Evolutionary conservation across 2,888 invertebrate species (phyloP), one percentile per base, ranked within the genome.

Genomic region (Pristionchus entomophagus): DNA sequence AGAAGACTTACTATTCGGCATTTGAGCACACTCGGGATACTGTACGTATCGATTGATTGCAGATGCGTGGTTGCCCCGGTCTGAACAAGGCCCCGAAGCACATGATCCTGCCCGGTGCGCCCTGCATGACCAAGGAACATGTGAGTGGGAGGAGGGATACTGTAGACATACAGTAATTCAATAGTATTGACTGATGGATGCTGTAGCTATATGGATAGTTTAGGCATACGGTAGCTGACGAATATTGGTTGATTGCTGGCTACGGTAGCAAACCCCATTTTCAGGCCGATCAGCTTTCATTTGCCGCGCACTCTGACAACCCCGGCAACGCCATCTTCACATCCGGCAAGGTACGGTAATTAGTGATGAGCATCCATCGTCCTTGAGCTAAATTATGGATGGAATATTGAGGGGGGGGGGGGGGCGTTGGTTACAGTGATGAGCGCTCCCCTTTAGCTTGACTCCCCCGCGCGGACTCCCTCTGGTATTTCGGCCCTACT

Each of bases 51-150:
- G 8, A 56, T 59, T 38, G 26, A 14, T 84, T 84, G 19, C 53
- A 84, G 83, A 22, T 22, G 29, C 32, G 83, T 49, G 65, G 73
- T 32, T 85, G 85, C 49, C 85, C 85, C 53, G 26, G 77, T 22
- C 73, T 85, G n/a, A 8, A 19, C 5, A 41, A 73, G 53, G 85
- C 85, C 1, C 85, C 85, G 8, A 22, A 5, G 26, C n/a, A n/a
- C 41, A 49, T 65, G 32, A 8, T 85, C n/a, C n/a, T 17, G 12
- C 4, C 51, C 12, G 85, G 85, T 12, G 22, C 26, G 10, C 73
- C 85, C 41, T 85, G 85, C 77, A 85, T 85, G 85, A 85, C 85
- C 3, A 85, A 85, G 56, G 85, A 51, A 41, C 53, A 85, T 17
- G 85, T 85, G 45, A 56, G 73, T 65, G 29, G 53, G 22, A 26